These are phyloP conservation scores for Molossus molossus DNA, from an alignment of 2,797 vertebrate species.

Conservation along the genomic window DNA sequence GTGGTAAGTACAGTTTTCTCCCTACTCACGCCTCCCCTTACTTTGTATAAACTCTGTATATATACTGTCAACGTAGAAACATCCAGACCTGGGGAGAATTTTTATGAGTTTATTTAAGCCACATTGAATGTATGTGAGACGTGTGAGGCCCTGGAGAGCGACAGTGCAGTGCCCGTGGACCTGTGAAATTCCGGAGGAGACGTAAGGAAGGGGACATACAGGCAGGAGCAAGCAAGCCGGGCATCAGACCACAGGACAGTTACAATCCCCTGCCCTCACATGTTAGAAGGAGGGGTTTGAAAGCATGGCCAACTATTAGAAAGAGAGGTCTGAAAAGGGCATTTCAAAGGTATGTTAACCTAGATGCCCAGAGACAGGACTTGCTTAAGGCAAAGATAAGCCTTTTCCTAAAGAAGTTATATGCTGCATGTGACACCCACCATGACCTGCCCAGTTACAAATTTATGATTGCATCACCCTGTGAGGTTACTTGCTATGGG, in stretches of 20 bases:
- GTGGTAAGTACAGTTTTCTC: conserved; percentile 90
- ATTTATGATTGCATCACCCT: background rate
- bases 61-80: background rate
- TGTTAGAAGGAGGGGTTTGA: background rate
- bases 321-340: background rate
- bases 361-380: background rate
- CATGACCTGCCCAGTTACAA: background rate
- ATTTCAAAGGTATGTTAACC: background rate
- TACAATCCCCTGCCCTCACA: background rate
- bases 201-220: background rate
- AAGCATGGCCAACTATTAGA: background rate
- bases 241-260: background rate
- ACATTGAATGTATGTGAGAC: background rate
- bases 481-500: background rate
- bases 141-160: background rate
- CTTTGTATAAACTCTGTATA: background rate
- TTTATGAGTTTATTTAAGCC: background rate
- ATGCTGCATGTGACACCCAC: background rate
- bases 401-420: background rate
- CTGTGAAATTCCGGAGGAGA: background rate
- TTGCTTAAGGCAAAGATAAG: background rate
- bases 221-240: background rate
- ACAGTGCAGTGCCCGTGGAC: background rate
- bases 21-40: background rate
- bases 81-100: background rate